Evolutionary conservation across 2,797 vertebrate genomes (phyloP).

Genomic region (Parambassis ranga): DNA sequence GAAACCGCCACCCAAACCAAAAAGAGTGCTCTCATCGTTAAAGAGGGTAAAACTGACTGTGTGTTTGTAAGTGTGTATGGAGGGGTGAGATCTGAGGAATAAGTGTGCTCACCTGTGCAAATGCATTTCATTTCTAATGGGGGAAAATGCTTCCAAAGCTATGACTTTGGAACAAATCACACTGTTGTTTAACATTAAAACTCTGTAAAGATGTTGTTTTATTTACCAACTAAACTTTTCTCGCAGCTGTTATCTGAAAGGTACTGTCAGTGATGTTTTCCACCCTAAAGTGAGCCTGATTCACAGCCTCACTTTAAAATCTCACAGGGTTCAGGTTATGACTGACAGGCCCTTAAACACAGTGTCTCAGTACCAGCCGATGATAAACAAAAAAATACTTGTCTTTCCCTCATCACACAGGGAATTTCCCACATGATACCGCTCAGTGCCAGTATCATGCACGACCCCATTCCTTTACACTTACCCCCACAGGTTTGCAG

Average conservation of each 20-base stretch:
- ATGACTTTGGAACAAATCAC: constrained; percentile 19
- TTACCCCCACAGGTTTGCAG: constrained; percentile 84
- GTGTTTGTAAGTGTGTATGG: neutral
- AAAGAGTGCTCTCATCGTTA: constrained; percentile 92
- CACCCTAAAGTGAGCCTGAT: constrained; percentile 43
- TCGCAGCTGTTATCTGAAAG: constrained; percentile 52
- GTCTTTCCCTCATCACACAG: constrained; percentile 78
- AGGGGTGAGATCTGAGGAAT: neutral
- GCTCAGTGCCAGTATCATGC: constrained; percentile 76
- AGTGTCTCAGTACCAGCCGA: constrained; percentile 37
- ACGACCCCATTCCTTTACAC: constrained; percentile 74
- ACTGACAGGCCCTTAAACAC: constrained; percentile 65
- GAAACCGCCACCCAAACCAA: constrained; percentile 91
- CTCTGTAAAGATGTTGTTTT: neutral
- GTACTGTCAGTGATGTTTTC: constrained; percentile 70
- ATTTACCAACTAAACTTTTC: neutral
- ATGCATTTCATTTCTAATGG: neutral
- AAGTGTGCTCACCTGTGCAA: neutral
- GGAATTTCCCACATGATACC: constrained; percentile 79
- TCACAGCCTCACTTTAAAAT: constrained; percentile 27
- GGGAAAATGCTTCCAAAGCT: constrained; percentile 33
- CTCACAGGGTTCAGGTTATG: constrained; percentile 28
- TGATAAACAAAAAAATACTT: constrained; percentile 62
- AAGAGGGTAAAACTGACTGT: constrained; percentile 84
- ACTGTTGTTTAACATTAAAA: neutral